Conservation (phyloP, 2,888 invertebrate species). For the Epicampocera succincta region DNA sequence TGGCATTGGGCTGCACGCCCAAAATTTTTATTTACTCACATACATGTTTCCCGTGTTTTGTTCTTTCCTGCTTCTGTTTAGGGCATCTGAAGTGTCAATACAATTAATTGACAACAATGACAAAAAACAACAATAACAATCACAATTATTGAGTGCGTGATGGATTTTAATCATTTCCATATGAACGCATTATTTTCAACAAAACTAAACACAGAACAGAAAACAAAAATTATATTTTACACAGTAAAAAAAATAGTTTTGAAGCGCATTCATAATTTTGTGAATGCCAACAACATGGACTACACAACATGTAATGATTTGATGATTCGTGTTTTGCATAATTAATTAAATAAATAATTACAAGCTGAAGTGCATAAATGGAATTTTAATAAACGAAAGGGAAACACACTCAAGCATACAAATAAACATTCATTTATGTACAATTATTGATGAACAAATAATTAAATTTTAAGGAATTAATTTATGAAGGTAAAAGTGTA, state of each 20-base stretch:
- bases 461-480: conserved; percentile 4
- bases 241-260: conserved; percentile 5
- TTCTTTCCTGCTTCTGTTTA: conserved; percentile 16
- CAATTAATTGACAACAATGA: conserved; percentile 48
- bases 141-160: conserved; percentile 46
- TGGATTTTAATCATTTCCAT: conserved; percentile 46
- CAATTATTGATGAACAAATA: not conserved
- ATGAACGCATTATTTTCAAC: conserved; percentile 31
- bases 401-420: not conserved
- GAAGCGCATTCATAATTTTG: conserved; percentile 30
- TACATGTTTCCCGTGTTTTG: not conserved
- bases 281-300: not conserved
- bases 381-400: conserved; percentile 26
- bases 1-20: conserved; percentile 21
- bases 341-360: conserved; percentile 60
- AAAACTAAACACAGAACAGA: not conserved
- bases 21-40: conserved; percentile 14
- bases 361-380: conserved; percentile 16
- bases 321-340: conserved; percentile 62
- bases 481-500: not conserved
- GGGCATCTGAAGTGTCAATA: conserved; percentile 37
- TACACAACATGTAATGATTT: conserved; percentile 29
- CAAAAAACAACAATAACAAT: conserved; percentile 29
- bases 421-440: not conserved
- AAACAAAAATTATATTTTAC: not conserved